These are phyloP conservation scores for Typhlichthys eigenmanni DNA, from an alignment of 2,797 vertebrate species.

Conservation along the genomic window DNA sequence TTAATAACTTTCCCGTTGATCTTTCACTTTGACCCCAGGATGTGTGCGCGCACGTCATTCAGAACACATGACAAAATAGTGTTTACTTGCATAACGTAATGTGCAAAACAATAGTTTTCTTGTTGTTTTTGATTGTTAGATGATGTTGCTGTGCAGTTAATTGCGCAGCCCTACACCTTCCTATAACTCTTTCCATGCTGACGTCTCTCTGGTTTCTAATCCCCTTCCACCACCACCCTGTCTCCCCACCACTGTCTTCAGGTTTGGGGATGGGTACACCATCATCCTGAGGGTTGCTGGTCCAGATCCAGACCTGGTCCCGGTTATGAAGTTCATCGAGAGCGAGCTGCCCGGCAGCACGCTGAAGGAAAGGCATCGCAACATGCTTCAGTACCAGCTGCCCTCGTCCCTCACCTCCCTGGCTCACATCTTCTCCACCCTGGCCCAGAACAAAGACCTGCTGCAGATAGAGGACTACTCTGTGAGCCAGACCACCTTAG, in stretches of 20 bases:
- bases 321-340: slow-evolving; percentile 93
- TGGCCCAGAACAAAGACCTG: slow-evolving; percentile 88
- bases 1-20: too few species aligned
- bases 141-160: too few species aligned
- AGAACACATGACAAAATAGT: too few species aligned
- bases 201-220: neutral
- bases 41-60: too few species aligned
- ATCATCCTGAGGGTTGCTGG: slow-evolving; percentile 93
- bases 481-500: slow-evolving; percentile 95
- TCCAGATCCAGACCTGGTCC: slow-evolving; percentile 84
- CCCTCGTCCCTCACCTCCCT: slow-evolving; percentile 88
- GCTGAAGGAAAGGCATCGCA: slow-evolving; percentile 92
- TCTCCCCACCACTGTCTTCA: slow-evolving; percentile 41
- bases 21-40: too few species aligned
- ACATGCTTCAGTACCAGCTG: slow-evolving; percentile 97
- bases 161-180: neutral
- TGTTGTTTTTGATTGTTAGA: too few species aligned
- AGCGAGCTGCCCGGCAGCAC: slow-evolving; percentile 89
- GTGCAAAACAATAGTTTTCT: too few species aligned
- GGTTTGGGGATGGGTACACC: slow-evolving; percentile 97
- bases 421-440: slow-evolving; percentile 91
- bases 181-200: neutral
- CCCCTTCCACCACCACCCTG: neutral
- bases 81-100: too few species aligned
- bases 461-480: slow-evolving; percentile 97